phyloP scores from a whole-genome alignment of 2,797 vertebrate species.

The Platyrinchus mystaceus region DNA sequence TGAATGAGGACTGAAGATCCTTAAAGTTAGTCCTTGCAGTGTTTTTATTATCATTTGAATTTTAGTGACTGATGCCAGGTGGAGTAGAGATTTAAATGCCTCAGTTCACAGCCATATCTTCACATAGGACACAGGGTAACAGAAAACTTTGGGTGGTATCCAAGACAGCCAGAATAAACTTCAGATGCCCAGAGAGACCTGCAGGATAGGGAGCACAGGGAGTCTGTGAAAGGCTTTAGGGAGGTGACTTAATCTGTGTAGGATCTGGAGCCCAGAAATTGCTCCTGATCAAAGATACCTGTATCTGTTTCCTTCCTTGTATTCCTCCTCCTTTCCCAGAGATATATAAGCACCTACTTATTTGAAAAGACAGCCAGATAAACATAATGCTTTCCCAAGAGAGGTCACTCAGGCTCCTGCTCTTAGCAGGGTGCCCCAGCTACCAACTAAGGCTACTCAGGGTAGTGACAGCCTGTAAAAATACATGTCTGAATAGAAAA shows the following conservation, averaged over 20 bases:
- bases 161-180: background rate
- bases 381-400: background rate
- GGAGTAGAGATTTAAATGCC: background rate
- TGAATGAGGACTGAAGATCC: background rate
- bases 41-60: background rate
- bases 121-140: background rate
- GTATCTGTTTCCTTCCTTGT: background rate
- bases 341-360: background rate
- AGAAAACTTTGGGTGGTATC: background rate
- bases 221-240: background rate
- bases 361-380: background rate
- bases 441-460: background rate
- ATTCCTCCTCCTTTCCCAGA: background rate
- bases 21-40: background rate
- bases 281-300: background rate
- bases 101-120: background rate
- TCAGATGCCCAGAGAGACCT: background rate
- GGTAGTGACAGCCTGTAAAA: background rate
- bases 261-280: background rate
- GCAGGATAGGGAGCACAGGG: background rate
- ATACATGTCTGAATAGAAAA: background rate
- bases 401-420: background rate
- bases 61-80: background rate
- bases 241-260: background rate
- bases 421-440: background rate